Base-by-base conservation (phyloP, 2,888 invertebrate genomes). In the Melanostoma scalare region DNA sequence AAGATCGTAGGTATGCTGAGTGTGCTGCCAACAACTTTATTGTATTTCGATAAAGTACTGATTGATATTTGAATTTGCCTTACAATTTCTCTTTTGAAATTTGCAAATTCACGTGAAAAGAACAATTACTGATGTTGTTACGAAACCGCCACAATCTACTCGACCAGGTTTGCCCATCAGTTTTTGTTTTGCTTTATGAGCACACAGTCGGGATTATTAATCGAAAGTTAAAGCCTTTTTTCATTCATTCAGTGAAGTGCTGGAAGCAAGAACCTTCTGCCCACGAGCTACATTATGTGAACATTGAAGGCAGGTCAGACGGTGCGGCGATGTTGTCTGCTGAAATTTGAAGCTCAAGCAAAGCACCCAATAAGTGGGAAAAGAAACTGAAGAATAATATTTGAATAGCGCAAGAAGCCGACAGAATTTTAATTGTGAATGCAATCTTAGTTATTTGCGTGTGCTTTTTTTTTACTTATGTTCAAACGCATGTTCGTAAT, bases 51-150 rank as follows among this genome's bases (percentile, higher is more conserved):
- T n/a, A 56, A 56, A 58, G 42, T 58, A 42, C n/a, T 58, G 42
- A 58, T 42, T 42, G 58, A 42, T 6, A 40, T 42, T 58, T 58
- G 42, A 3, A 3, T 30, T 40, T 31, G 58, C 42, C 33, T 52
- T 52, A 52, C 31, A 52, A 52, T 52, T 58, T 58, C 58, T 42
- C 58, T 58, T 58, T 58, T 46, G 33, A 58, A 58, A n/a, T 31
- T 58, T 2, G 40, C 42, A 40, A 56, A 42, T 31, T 42, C 31
- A 1, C 9, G 42, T 10, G 4, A 53, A 31, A 58, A 6, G 40
- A 42, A 42, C n/a, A 58, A n/a, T 6, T n/a, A 31, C 3, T 6
- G 6, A 6, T 58, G 30, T 56, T 56, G 56, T 56, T 56, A 56
- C 1, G 40, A 56, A 56, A 56, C 56, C 42, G 20, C 20, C 20